These are phyloP conservation scores for Pemphigus obesinymphae DNA, from an alignment of 1,140 invertebrate genomes.

Conservation along the genomic window DNA sequence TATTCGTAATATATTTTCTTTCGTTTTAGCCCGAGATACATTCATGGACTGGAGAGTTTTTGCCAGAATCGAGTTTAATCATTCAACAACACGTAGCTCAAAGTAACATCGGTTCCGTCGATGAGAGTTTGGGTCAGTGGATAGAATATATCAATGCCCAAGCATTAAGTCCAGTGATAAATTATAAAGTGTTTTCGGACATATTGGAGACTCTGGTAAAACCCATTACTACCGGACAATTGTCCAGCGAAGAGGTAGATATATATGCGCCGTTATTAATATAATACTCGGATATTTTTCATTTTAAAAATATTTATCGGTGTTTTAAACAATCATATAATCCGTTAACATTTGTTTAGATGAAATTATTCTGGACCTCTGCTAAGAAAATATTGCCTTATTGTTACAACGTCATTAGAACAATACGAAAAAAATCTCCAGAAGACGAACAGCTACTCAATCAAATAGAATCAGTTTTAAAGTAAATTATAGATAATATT, in stretches of 20 bases:
- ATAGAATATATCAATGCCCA: slow-evolving; percentile 61
- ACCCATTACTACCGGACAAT: slow-evolving; percentile 59
- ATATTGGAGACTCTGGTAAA: slow-evolving; percentile 62
- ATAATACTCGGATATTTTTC: no score
- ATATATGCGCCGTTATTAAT: no score
- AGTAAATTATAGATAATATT: slow-evolving; percentile 48
- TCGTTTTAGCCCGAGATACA: slow-evolving; percentile 62
- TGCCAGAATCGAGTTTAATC: slow-evolving; percentile 72
- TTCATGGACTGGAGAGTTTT: slow-evolving; percentile 81
- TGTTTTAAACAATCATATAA: no score
- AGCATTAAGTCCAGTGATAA: slow-evolving; percentile 47
- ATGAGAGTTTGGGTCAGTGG: slow-evolving; percentile 68
- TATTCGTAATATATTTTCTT: no score
- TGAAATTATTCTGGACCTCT: slow-evolving; percentile 73
- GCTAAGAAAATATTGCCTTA: slow-evolving; percentile 69
- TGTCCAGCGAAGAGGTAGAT: slow-evolving; percentile 62
- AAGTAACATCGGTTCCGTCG: slow-evolving; percentile 69
- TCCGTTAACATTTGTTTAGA: slow-evolving; percentile 48
- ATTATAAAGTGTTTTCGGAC: slow-evolving; percentile 66
- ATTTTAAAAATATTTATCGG: no score
- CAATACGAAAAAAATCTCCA: slow-evolving; percentile 64
- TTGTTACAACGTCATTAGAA: slow-evolving; percentile 66
- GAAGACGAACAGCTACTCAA: slow-evolving; percentile 66
- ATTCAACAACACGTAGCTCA: slow-evolving; percentile 88
- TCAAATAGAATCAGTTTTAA: slow-evolving; percentile 64